Conservation (phyloP, 2,888 invertebrate genomes). For the Perdita meconis region DNA sequence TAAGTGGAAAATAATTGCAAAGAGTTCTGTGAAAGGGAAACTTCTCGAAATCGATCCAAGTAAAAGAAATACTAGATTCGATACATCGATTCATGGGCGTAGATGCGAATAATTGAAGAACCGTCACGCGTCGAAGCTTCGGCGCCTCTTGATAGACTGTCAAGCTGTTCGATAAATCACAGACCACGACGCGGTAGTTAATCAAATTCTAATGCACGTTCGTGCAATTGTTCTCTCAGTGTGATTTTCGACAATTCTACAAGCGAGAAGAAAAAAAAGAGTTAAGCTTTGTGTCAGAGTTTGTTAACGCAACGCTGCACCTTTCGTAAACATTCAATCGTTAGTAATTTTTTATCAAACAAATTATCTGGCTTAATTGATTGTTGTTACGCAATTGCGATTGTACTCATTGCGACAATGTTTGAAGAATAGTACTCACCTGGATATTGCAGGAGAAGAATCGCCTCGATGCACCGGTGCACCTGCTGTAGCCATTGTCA, state of each 20-base stretch:
- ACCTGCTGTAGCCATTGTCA: conserved; percentile 87
- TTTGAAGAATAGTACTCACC: conserved; percentile 82
- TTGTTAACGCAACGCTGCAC: too few species aligned
- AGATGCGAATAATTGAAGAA: conserved; percentile 58
- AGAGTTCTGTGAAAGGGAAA: background rate
- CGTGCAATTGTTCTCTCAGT: conserved; percentile 23
- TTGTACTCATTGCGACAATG: background rate
- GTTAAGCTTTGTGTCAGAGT: background rate
- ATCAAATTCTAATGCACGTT: conserved; percentile 37
- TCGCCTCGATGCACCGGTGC: conserved; percentile 91
- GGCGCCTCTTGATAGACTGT: conserved; percentile 53
- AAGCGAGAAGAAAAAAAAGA: background rate
- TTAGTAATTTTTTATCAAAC: background rate
- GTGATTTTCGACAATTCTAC: conserved; percentile 5
- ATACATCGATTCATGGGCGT: conserved; percentile 41
- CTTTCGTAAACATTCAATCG: too few species aligned
- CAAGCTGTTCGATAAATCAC: conserved; percentile 59
- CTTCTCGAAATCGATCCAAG: background rate
- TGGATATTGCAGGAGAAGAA: conserved; percentile 97
- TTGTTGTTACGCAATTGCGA: background rate
- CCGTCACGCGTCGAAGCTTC: conserved; percentile 50
- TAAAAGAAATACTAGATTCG: conserved; percentile 15
- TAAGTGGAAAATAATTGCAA: background rate
- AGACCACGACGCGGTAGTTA: conserved; percentile 42
- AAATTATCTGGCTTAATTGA: background rate